Conservation (phyloP, 1,140 invertebrate genomes). For the Pseudoatta argentina region DNA sequence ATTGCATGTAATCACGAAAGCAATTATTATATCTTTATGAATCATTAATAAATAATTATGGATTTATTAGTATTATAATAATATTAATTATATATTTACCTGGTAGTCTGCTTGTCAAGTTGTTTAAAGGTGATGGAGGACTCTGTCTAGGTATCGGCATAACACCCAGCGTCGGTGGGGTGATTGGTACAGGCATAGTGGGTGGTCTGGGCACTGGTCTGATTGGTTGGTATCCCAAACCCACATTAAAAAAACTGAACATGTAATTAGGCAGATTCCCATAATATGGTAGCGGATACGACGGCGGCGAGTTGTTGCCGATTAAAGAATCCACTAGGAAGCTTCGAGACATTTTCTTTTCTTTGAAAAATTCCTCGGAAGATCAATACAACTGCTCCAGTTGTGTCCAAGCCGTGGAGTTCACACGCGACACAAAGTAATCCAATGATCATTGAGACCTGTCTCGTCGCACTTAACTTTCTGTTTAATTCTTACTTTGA, state of each 20-base stretch:
- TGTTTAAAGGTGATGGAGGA: slow-evolving; percentile 83
- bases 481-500: background rate
- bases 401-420: slow-evolving; percentile 19
- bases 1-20: background rate
- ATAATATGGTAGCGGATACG: slow-evolving; percentile 83
- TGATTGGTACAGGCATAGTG: slow-evolving; percentile 73
- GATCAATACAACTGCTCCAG: slow-evolving; percentile 24
- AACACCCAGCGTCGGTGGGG: slow-evolving; percentile 72
- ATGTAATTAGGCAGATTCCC: slow-evolving; percentile 83
- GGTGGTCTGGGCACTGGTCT: slow-evolving; percentile 82
- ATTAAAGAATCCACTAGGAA: slow-evolving; percentile 92
- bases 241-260: slow-evolving; percentile 84
- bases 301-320: slow-evolving; percentile 86
- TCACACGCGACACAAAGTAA: slow-evolving; percentile 57
- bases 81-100: slow-evolving; percentile 68
- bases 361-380: background rate
- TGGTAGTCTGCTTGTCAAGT: slow-evolving; percentile 76
- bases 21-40: background rate
- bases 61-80: background rate
- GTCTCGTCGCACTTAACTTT: slow-evolving; percentile 39
- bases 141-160: slow-evolving; percentile 77
- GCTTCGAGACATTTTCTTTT: slow-evolving; percentile 90
- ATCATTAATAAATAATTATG: background rate
- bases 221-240: slow-evolving; percentile 82
- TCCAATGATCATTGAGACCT: slow-evolving; percentile 51